These are phyloP conservation scores for Nephrotoma appendiculata DNA, from an alignment of 2,888 invertebrate genomes.

Conservation along the genomic window DNA sequence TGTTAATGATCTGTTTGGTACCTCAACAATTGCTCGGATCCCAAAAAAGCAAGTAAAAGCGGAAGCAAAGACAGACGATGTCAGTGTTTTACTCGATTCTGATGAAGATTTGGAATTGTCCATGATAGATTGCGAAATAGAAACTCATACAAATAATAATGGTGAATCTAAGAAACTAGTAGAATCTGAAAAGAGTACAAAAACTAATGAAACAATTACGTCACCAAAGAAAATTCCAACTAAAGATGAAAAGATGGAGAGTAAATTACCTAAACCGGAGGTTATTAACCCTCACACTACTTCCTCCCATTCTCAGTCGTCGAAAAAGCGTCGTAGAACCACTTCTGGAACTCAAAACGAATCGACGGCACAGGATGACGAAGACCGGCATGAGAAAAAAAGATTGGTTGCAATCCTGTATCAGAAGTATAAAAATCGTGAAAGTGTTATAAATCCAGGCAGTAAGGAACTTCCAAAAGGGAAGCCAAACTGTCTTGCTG, in stretches of 20 bases:
- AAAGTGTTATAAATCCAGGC: slow-evolving; percentile 69
- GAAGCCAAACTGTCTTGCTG: slow-evolving; percentile 51
- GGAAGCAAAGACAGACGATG: not conserved
- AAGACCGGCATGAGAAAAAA: slow-evolving; percentile 53
- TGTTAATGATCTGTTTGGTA: slow-evolving; percentile 40
- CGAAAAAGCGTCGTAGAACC: not conserved
- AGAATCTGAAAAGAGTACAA: not conserved
- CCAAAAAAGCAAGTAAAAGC: not conserved
- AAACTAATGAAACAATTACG: not conserved
- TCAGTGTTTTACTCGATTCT: not conserved
- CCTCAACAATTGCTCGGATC: not conserved
- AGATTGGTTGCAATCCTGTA: slow-evolving; percentile 50
- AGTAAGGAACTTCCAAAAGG: slow-evolving; percentile 73
- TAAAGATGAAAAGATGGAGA: not conserved
- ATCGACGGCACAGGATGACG: slow-evolving; percentile 30
- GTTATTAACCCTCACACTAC: not conserved
- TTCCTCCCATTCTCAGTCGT: not conserved
- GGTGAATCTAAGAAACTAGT: not conserved
- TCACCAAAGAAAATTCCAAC: not conserved
- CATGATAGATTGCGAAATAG: not conserved
- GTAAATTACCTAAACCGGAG: not conserved
- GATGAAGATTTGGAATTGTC: not conserved
- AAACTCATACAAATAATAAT: not conserved
- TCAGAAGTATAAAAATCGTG: slow-evolving; percentile 59
- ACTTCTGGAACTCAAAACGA: not conserved